Percentiles rank a stretch among this genome's conserved stretches.
Evolutionary conservation across 2,888 invertebrate species (phyloP).

Genomic region (Trachelus iudaicus): DNA sequence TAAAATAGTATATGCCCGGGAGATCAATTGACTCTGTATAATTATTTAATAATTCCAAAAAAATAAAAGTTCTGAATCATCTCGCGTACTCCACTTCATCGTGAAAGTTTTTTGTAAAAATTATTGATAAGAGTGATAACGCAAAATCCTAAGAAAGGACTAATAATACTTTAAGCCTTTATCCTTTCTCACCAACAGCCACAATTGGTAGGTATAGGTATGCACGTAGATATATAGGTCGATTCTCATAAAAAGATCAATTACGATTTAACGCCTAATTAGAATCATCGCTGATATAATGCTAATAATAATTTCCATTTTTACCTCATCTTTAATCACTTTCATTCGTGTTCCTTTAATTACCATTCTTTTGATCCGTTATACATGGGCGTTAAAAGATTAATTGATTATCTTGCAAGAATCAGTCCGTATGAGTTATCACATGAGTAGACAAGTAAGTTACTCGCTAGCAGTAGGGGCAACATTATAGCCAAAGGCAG

Average conservation of each 20-base stretch:
- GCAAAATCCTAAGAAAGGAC: background rate
- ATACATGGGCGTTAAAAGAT: background rate
- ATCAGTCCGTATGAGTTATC: conserved; percentile 50
- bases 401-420: background rate
- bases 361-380: background rate
- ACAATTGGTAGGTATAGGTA: conserved; percentile 34
- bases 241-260: background rate
- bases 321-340: background rate
- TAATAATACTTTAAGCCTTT: background rate
- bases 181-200: background rate
- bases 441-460: conserved; percentile 62
- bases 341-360: background rate
- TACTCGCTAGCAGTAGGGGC: conserved; percentile 61
- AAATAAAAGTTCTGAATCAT: background rate
- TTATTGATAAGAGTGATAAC: background rate
- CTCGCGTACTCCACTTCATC: background rate
- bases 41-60: background rate
- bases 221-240: conserved; percentile 54
- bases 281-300: background rate
- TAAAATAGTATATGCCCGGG: background rate
- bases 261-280: background rate
- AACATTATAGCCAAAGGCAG: conserved; percentile 64
- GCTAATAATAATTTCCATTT: background rate
- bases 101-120: background rate
- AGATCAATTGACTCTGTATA: background rate